Base-by-base conservation (phyloP, 92 coral and sea anemone species). In the Heteractis magnifica region DNA sequence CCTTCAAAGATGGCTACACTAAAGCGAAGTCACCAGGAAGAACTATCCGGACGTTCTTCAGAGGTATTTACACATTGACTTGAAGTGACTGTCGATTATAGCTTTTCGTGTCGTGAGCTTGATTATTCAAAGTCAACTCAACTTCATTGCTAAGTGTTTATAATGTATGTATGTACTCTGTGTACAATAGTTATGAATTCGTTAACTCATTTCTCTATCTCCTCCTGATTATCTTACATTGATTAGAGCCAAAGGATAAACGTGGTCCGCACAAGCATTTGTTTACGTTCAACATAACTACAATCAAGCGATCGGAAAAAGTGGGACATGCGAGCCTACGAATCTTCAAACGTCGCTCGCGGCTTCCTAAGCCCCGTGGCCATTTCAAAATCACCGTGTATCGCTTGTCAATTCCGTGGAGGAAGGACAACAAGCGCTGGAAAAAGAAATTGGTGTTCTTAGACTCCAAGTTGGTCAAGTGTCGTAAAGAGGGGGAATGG, bases 401-500 rank as follows among this genome's bases (percentile, higher is more conserved):
- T 81, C 94, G 94, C 10, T 78, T 97, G 81, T 82, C 90, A 62
- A 87, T 79, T 71, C 86, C 89, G 70, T 87, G 86, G 80, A 73
- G 79, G 26, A 85, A 90, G 52, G 83, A 85, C 4, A 77, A 81
- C 88, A 83, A 60, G 55, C 83, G 88, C 6, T 94, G 98, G 98
- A 94, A 89, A 71, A 83, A 89, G 75, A 93, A 93, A 85, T 79
- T 87, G 52, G 89, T 82, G 20, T 72, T 83, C 71, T 65, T 90
- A 41, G 90, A 87, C 60, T 78, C 88, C 0, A 88, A 65, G 75
- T 70, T 86, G 65, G 84, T 94, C 50, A 97, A 93, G 70, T 91
- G 94, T 80, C 91, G 95, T 13, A 82, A 91, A 78, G 94, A 92
- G 52, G 99, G 99, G 56, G 98, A 90, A 51, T 97, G 99, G 99